A percentile compares a stretch with the other conserved stretches of the same genome.
phyloP scores from a whole-genome alignment of 2,113 vertebrate genomes.

The Bagarius yarrelli region DNA sequence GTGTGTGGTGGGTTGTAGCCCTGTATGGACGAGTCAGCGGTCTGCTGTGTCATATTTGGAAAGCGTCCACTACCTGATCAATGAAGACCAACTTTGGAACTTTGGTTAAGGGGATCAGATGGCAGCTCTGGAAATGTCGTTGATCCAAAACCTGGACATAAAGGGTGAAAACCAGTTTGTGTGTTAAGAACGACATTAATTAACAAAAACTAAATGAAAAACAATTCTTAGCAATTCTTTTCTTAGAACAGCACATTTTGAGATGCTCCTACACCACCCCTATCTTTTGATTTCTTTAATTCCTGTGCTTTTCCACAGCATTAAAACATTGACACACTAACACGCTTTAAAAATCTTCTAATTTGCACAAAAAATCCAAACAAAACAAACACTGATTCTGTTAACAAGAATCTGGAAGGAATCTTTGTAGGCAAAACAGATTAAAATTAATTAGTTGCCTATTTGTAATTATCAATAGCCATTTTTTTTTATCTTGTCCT shows the following conservation, averaged over 20 bases:
- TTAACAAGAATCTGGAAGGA: too few relatives aligned
- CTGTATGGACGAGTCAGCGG: conserved; percentile 10
- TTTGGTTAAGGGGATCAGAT: neutral
- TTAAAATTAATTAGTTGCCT: too few relatives aligned
- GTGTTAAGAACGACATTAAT: neutral
- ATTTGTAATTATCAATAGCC: neutral
- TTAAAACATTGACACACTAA: neutral
- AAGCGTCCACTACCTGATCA: neutral
- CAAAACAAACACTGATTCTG: too few relatives aligned
- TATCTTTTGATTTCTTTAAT: neutral
- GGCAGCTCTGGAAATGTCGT: neutral
- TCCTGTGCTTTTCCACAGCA: neutral
- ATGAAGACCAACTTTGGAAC: neutral
- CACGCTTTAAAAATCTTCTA: neutral
- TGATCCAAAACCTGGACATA: neutral
- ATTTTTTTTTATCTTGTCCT: neutral
- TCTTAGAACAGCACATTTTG: neutral
- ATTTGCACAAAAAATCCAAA: too few relatives aligned
- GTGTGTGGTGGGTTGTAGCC: neutral
- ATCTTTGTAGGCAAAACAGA: too few relatives aligned
- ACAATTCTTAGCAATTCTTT: neutral
- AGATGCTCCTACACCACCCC: neutral
- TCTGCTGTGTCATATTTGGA: neutral
- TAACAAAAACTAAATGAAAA: neutral
- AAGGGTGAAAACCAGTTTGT: too few relatives aligned